A percentile compares a stretch with the other conserved stretches of the same genome.
Evolutionary conservation across 2,888 invertebrate genomes (phyloP).

Genomic region (Campoplex nolae): DNA sequence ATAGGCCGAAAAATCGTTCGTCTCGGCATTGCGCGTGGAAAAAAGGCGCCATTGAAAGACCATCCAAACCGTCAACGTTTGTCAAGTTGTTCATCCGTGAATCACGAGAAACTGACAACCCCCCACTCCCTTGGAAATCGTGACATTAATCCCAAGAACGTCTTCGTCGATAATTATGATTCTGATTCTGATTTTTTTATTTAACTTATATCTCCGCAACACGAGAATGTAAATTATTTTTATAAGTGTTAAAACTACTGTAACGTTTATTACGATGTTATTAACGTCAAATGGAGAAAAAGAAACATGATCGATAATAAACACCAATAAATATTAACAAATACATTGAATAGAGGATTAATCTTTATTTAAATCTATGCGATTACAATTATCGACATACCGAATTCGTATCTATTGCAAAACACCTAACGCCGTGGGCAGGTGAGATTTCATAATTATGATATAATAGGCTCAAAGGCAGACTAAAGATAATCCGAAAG

Average conservation of each 20-base stretch:
- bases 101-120: no score
- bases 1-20: constrained; percentile 98
- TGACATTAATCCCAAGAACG: no score
- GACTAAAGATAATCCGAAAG: constrained; percentile 47
- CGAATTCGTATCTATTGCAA: constrained; percentile 65
- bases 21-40: constrained; percentile 99
- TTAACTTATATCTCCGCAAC: no score
- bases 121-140: no score
- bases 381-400: constrained; percentile 67
- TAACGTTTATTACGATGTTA: no score
- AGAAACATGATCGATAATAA: not conserved
- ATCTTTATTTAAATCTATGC: constrained; percentile 66
- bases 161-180: no score
- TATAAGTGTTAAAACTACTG: no score
- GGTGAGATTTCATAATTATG: constrained; percentile 48
- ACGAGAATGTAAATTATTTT: no score
- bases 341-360: constrained; percentile 52
- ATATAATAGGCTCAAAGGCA: constrained; percentile 60
- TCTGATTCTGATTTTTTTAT: no score
- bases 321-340: not conserved
- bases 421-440: constrained; percentile 48
- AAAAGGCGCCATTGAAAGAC: constrained; percentile 87
- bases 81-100: no score
- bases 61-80: not conserved
- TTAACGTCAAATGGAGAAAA: not conserved